Percentiles rank a stretch among this genome's conserved stretches.
These are phyloP conservation scores for Aphaenogaster ashmeadi DNA, from an alignment of 1,140 invertebrate genomes.

Conservation along the genomic window DNA sequence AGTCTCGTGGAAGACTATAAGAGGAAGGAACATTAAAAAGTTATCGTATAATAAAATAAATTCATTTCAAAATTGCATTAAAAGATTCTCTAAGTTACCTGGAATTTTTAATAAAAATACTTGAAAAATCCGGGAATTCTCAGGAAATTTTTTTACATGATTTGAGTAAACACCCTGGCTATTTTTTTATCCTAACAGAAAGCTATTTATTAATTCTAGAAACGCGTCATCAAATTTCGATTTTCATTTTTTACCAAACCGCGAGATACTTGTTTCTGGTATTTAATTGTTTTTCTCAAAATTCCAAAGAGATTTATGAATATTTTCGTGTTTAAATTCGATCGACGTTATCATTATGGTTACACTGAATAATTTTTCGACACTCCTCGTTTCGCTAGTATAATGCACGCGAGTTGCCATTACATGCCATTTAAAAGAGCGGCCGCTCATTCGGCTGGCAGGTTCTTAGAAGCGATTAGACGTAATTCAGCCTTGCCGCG, in stretches of 20 bases:
- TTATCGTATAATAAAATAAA: too few species aligned
- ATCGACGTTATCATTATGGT: neutral
- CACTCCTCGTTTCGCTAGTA: neutral
- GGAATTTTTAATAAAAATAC: too few species aligned
- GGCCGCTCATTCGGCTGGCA: constrained; percentile 26
- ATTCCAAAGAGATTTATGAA: neutral
- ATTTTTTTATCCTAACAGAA: neutral
- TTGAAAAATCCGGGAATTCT: too few species aligned
- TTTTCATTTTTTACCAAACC: neutral
- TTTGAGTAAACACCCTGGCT: too few species aligned
- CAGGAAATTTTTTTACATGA: too few species aligned
- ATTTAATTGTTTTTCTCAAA: neutral
- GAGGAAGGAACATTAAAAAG: too few species aligned
- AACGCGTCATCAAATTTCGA: neutral
- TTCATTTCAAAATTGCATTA: too few species aligned
- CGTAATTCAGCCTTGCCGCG: constrained; percentile 63
- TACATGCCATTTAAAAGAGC: constrained; percentile 31
- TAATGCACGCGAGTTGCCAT: constrained; percentile 29
- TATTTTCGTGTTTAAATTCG: constrained; percentile 1
- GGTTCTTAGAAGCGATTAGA: constrained; percentile 76
- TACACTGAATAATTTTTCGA: constrained; percentile 12
- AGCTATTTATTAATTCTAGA: neutral
- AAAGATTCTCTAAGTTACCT: too few species aligned
- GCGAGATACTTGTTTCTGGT: neutral
- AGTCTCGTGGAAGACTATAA: too few species aligned